These are phyloP conservation scores for Brachystomella parvula DNA, from an alignment of 1,140 invertebrate genomes.

Conservation along the genomic window DNA sequence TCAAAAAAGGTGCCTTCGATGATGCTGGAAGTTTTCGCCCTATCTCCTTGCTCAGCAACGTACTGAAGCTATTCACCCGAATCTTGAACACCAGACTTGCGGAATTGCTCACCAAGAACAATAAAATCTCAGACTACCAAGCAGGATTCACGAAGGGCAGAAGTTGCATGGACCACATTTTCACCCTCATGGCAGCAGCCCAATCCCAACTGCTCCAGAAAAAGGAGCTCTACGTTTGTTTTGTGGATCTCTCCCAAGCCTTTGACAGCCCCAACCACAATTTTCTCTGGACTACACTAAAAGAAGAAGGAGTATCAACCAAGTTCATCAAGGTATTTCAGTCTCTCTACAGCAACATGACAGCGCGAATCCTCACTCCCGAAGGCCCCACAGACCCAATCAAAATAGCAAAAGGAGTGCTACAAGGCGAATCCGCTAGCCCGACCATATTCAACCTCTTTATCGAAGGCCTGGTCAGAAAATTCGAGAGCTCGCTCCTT, in stretches of 20 bases:
- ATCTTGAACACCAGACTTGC: constrained; percentile 30
- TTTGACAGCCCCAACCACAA: constrained; percentile 37
- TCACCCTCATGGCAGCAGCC: constrained; percentile 23
- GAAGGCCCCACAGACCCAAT: background rate
- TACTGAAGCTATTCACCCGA: constrained; percentile 33
- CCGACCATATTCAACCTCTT: background rate
- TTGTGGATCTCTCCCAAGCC: constrained; percentile 37
- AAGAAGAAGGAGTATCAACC: constrained; percentile 29
- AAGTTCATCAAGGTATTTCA: constrained; percentile 35
- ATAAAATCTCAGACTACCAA: constrained; percentile 32
- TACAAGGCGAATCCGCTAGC: constrained; percentile 35
- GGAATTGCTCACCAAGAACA: constrained; percentile 24
- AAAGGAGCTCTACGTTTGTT: constrained; percentile 31
- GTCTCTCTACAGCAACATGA: constrained; percentile 31
- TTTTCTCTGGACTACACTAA: constrained; percentile 34
- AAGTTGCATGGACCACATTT: constrained; percentile 29
- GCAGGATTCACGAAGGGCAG: constrained; percentile 21
- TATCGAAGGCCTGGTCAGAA: background rate
- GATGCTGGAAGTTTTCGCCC: constrained; percentile 17
- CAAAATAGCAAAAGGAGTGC: constrained; percentile 24
- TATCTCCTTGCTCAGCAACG: constrained; percentile 16
- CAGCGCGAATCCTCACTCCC: constrained; percentile 15
- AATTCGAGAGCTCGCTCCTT: background rate
- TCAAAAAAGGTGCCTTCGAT: constrained; percentile 14
- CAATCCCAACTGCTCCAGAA: constrained; percentile 18